phyloP scores from a whole-genome alignment of 2,113 vertebrate genomes.

The Pygoscelis antarcticus region DNA sequence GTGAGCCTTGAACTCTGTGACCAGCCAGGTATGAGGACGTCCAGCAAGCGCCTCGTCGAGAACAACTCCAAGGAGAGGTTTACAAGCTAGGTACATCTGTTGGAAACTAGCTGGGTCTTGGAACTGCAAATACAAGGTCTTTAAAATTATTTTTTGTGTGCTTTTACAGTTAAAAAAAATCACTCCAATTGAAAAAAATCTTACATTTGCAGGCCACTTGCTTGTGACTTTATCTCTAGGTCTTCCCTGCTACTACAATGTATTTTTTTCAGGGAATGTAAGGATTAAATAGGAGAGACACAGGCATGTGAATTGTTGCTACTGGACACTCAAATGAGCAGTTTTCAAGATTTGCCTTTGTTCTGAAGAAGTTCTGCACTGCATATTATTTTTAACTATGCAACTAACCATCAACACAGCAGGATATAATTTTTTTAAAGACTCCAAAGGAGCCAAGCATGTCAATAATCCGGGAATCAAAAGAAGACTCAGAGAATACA shows the following conservation, averaged over 20 bases:
- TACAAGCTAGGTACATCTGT: not conserved
- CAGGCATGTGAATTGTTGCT: not conserved
- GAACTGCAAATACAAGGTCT: not conserved
- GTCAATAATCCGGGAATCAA: not conserved
- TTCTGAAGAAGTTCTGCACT: not conserved
- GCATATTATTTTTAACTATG: not conserved
- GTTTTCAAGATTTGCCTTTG: not conserved
- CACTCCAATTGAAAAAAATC: not conserved
- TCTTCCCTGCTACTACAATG: not conserved
- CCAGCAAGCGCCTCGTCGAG: not conserved
- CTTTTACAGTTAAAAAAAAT: not conserved
- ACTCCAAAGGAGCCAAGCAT: not conserved
- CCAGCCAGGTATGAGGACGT: not conserved
- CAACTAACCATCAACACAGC: not conserved
- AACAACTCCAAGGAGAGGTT: not conserved
- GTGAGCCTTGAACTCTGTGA: not conserved
- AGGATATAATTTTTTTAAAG: slow-evolving; percentile 20
- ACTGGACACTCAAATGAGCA: not conserved
- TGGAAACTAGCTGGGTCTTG: not conserved
- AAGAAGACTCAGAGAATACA: not conserved
- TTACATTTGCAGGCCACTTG: not conserved
- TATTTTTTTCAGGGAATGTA: not conserved
- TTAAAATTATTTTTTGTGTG: not conserved
- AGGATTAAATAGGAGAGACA: not conserved
- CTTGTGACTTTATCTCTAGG: not conserved